phyloP scores from a whole-genome alignment of 2,113 vertebrate species.

The Cyprinus carpio region DNA sequence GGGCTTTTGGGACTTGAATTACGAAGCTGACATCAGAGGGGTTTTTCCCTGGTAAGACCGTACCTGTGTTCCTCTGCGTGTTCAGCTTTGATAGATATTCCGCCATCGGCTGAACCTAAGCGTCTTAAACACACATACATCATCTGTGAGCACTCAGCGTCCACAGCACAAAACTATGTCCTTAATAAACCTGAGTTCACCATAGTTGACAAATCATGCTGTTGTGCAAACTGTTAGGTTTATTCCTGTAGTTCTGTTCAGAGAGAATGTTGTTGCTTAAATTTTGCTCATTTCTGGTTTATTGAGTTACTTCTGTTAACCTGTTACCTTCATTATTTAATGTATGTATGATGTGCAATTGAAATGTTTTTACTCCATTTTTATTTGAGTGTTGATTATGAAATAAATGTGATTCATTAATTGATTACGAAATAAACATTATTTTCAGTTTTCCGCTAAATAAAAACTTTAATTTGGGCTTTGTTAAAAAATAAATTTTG shows the following conservation, averaged over 20 bases:
- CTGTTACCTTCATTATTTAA: no score
- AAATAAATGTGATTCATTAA: no score
- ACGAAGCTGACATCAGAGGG: conserved; percentile 33
- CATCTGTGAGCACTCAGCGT: not conserved
- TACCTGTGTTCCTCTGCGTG: conserved; percentile 5
- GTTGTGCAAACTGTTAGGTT: not conserved
- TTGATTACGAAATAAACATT: no score
- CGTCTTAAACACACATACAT: not conserved
- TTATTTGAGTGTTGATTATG: no score
- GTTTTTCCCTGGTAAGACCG: not conserved
- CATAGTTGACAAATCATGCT: not conserved
- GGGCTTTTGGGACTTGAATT: conserved; percentile 38
- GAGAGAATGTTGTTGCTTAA: not conserved
- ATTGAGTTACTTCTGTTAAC: no score
- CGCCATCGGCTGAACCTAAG: not conserved
- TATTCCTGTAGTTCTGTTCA: not conserved
- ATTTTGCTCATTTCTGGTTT: not conserved
- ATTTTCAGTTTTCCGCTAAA: no score
- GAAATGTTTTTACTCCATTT: no score
- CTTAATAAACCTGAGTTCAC: not conserved
- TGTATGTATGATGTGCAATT: no score
- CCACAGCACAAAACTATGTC: not conserved
- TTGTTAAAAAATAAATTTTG: no score
- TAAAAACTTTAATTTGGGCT: no score
- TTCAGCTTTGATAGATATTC: conserved; percentile 27